phyloP scores from a whole-genome alignment of 2,888 invertebrate species.

The Sipha maydis region DNA sequence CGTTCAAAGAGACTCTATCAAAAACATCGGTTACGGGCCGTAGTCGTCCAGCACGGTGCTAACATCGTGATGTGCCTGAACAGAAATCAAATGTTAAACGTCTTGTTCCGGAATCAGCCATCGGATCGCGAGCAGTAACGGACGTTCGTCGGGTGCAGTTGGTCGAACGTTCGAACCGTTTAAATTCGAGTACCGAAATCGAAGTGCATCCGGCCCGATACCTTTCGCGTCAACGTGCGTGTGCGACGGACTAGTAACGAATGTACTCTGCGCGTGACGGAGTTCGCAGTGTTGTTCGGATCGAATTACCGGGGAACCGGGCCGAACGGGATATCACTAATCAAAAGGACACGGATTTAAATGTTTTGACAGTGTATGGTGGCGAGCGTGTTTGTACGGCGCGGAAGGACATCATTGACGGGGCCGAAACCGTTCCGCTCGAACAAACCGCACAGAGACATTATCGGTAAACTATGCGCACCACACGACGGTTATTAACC shows the following conservation, averaged over 20 bases:
- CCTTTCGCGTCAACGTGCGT: too few relatives aligned
- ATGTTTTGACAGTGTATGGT: not conserved
- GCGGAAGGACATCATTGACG: not conserved
- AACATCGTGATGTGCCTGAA: too few relatives aligned
- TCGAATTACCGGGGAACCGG: not conserved
- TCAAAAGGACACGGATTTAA: not conserved
- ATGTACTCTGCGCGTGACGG: not conserved
- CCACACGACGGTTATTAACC: not conserved
- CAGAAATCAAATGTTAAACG: too few relatives aligned
- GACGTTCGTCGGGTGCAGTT: too few relatives aligned
- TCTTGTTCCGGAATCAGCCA: too few relatives aligned
- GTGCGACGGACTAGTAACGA: not conserved
- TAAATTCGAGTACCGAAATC: too few relatives aligned
- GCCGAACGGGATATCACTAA: not conserved
- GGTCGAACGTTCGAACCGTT: too few relatives aligned
- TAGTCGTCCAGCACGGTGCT: too few relatives aligned
- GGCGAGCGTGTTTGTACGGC: not conserved
- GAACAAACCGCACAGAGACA: conserved; percentile 7
- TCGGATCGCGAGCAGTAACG: too few relatives aligned
- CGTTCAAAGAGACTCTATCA: too few relatives aligned
- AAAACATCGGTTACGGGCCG: too few relatives aligned
- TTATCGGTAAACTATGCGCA: not conserved
- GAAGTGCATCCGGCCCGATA: too few relatives aligned
- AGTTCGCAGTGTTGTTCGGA: not conserved
- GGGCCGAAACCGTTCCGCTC: not conserved